phyloP scores from a whole-genome alignment of 2,888 invertebrate genomes.

The Drosophila prostipennis region DNA sequence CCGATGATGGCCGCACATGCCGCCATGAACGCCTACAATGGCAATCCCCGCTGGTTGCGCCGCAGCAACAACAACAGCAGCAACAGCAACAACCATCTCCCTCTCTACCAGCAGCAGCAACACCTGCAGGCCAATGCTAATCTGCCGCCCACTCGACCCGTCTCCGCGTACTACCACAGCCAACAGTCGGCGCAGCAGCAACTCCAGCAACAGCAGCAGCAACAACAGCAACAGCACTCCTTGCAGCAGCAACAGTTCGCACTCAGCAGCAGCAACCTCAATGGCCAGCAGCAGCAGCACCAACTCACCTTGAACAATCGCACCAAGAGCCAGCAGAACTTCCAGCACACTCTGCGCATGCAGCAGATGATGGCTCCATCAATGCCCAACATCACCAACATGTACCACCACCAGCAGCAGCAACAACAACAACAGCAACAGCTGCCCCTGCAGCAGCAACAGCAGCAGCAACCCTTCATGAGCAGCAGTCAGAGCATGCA shows the following conservation, averaged over 20 bases:
- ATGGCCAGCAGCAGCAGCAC: conserved; percentile 66
- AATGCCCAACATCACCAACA: conserved; percentile 84
- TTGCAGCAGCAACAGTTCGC: conserved; percentile 79
- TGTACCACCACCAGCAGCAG: conserved; percentile 77
- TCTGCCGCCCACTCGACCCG: conserved; percentile 82
- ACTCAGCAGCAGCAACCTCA: conserved; percentile 82
- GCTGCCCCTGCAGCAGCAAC: conserved; percentile 62
- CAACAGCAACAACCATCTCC: conserved; percentile 63
- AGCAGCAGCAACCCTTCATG: conserved; percentile 67
- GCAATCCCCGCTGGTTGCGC: conserved; percentile 80
- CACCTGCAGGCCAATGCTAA: conserved; percentile 69
- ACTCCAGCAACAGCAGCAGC: conserved; percentile 75
- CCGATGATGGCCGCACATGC: conserved; percentile 80
- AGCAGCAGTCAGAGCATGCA: conserved; percentile 84
- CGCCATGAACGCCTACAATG: conserved; percentile 81
- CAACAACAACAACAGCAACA: conserved; percentile 77
- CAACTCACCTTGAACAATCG: conserved; percentile 77
- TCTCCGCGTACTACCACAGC: conserved; percentile 84
- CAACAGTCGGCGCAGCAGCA: conserved; percentile 72
- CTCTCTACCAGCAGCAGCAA: conserved; percentile 60
- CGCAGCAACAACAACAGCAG: conserved; percentile 72
- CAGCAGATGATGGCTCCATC: conserved; percentile 84
- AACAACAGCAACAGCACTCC: conserved; percentile 70
- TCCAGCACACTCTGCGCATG: conserved; percentile 82
- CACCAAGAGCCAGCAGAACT: conserved; percentile 79